These are phyloP conservation scores for Stichopus chloronotus DNA, from an alignment of 35 echinoderm and acorn worm genomes.

Conservation along the genomic window DNA sequence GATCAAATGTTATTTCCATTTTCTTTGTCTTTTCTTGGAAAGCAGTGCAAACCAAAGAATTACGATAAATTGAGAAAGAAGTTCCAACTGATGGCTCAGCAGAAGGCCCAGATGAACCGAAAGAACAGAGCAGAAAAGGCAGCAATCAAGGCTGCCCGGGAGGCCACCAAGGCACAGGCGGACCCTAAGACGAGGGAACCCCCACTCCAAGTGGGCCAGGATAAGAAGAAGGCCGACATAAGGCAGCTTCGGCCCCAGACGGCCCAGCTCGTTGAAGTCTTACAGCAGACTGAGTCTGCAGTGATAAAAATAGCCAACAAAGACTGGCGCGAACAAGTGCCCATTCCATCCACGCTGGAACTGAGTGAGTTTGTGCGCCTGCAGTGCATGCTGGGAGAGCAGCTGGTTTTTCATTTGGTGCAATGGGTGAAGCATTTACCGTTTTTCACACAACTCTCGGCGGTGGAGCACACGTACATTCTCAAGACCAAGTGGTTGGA, in stretches of 20 bases:
- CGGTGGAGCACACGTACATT: slow-evolving; percentile 93
- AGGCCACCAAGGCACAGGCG: slow-evolving; percentile 79
- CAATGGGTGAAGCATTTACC: slow-evolving; percentile 99
- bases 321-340: slow-evolving; percentile 57
- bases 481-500: slow-evolving; percentile 99
- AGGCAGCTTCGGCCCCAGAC: slow-evolving; percentile 85
- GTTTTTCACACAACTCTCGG: slow-evolving; percentile 91
- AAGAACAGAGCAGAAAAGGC: slow-evolving; percentile 94
- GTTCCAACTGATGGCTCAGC: slow-evolving; percentile 95
- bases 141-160: slow-evolving; percentile 90
- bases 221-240: slow-evolving; percentile 56
- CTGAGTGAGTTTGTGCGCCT: slow-evolving; percentile 76
- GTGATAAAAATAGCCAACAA: slow-evolving; percentile 79
- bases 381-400: slow-evolving; percentile 90
- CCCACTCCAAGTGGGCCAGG: background rate
- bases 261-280: slow-evolving; percentile 90
- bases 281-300: slow-evolving; percentile 96
- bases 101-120: slow-evolving; percentile 90
- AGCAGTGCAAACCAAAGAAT: slow-evolving; percentile 98
- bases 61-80: slow-evolving; percentile 98
- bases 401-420: slow-evolving; percentile 95
- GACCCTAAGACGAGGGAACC: slow-evolving; percentile 66
- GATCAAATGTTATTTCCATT: too few relatives aligned
- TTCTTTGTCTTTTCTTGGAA: background rate
- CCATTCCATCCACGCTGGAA: slow-evolving; percentile 67